These are phyloP conservation scores for Cheilosia soror DNA, from an alignment of 2,888 invertebrate genomes.

Conservation along the genomic window DNA sequence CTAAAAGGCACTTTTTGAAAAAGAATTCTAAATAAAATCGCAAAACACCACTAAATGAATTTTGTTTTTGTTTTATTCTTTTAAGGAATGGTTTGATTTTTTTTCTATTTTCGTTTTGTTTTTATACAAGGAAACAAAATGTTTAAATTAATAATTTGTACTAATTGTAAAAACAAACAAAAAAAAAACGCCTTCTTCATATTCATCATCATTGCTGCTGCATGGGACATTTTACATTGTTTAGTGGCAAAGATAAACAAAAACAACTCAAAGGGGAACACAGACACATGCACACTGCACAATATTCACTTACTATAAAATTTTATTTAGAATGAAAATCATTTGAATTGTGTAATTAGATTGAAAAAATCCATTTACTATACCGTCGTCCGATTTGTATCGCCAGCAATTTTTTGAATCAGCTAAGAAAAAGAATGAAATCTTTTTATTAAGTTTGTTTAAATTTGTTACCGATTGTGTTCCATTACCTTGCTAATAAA, in stretches of 20 bases:
- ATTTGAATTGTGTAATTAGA: slow-evolving; percentile 41
- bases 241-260: slow-evolving; percentile 31
- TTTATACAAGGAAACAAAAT: slow-evolving; percentile 30
- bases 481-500: slow-evolving; percentile 90
- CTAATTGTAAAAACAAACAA: slow-evolving; percentile 27
- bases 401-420: slow-evolving; percentile 92
- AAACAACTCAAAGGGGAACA: slow-evolving; percentile 47
- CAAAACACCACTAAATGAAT: slow-evolving; percentile 9
- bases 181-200: slow-evolving; percentile 31
- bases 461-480: background rate
- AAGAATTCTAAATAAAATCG: background rate
- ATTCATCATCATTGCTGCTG: slow-evolving; percentile 33
- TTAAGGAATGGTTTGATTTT: slow-evolving; percentile 54
- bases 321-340: slow-evolving; percentile 77
- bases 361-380: slow-evolving; percentile 81
- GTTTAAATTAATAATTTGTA: slow-evolving; percentile 56
- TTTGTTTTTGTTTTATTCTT: slow-evolving; percentile 25
- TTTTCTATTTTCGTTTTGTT: slow-evolving; percentile 36
- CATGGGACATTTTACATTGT: slow-evolving; percentile 37
- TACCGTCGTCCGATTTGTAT: slow-evolving; percentile 92
- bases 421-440: slow-evolving; percentile 85
- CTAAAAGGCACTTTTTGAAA: slow-evolving; percentile 76
- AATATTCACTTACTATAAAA: slow-evolving; percentile 68
- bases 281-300: slow-evolving; percentile 46
- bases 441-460: slow-evolving; percentile 64